These are phyloP conservation scores for Orthosia gracilis DNA, from an alignment of 2,888 invertebrate genomes.

Conservation along the genomic window DNA sequence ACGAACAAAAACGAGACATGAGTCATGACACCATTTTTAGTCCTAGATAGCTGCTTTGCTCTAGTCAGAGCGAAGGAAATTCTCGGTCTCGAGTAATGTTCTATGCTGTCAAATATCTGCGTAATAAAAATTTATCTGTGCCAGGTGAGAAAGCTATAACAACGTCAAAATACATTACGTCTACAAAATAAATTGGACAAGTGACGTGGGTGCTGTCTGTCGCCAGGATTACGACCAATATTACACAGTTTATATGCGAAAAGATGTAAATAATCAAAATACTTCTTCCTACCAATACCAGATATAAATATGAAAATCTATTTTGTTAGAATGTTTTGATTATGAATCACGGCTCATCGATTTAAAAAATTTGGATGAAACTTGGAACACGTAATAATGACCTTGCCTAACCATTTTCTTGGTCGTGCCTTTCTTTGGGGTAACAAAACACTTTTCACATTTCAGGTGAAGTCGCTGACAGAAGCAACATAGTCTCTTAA, in stretches of 20 bases:
- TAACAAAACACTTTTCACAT: not conserved
- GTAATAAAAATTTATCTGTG: slow-evolving; percentile 50
- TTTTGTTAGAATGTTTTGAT: no score
- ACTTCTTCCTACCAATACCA: no score
- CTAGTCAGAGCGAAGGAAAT: slow-evolving; percentile 24
- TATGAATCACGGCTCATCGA: no score
- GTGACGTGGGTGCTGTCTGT: slow-evolving; percentile 48
- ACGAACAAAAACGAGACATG: slow-evolving; percentile 7
- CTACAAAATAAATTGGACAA: slow-evolving; percentile 55
- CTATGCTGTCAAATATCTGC: slow-evolving; percentile 48
- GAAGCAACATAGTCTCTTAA: not conserved
- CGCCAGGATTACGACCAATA: slow-evolving; percentile 14
- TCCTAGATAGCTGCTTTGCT: slow-evolving; percentile 7
- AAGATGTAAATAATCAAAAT: slow-evolving; percentile 4
- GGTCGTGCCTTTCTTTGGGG: not conserved
- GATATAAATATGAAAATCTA: no score
- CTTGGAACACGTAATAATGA: not conserved
- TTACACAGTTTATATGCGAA: slow-evolving; percentile 11
- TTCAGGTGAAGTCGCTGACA: not conserved
- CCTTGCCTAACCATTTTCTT: not conserved
- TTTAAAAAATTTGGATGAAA: no score
- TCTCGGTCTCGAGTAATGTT: slow-evolving; percentile 25
- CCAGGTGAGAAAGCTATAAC: slow-evolving; percentile 44
- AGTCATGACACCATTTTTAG: slow-evolving; percentile 7
- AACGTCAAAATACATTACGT: slow-evolving; percentile 45